phyloP scores from a whole-genome alignment of 2,113 vertebrate genomes.

The Sapayoa aenigma region DNA sequence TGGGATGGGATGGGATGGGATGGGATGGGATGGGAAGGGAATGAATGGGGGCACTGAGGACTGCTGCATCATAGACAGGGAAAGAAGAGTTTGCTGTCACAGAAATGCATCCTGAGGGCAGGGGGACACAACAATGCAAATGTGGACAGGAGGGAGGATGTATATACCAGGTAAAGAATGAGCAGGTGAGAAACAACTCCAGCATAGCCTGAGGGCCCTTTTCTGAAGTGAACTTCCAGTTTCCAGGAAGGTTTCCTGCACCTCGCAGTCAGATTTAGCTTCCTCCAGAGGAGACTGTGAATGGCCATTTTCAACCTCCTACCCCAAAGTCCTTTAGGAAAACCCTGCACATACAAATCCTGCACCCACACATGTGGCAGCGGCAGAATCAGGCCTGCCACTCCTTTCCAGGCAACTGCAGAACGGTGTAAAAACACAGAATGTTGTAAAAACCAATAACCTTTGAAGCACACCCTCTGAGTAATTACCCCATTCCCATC shows the following conservation, averaged over 20 bases:
- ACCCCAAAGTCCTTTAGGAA: neutral
- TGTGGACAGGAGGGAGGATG: neutral
- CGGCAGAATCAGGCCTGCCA: neutral
- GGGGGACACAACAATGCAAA: neutral
- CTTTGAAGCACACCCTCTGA: constrained; percentile 64
- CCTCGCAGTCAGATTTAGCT: rapidly evolving
- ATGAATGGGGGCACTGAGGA: neutral
- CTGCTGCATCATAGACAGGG: neutral
- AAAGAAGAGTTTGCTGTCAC: neutral
- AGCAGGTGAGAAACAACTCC: neutral
- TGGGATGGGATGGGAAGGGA: neutral
- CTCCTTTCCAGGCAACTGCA: constrained; percentile 46
- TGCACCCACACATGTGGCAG: neutral
- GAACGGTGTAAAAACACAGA: constrained; percentile 45
- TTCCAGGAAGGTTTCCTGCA: neutral
- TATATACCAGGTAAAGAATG: neutral
- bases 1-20: neutral
- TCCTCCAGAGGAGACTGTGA: neutral
- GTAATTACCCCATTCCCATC: constrained; percentile 63
- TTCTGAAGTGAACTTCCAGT: neutral
- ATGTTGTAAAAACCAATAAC: constrained; percentile 58
- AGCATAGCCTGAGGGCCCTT: neutral
- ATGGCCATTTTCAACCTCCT: neutral
- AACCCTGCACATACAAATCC: neutral
- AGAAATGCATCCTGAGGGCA: neutral